Conservation (phyloP, 1,140 invertebrate genomes). For the Bombyx mandarina region DNA sequence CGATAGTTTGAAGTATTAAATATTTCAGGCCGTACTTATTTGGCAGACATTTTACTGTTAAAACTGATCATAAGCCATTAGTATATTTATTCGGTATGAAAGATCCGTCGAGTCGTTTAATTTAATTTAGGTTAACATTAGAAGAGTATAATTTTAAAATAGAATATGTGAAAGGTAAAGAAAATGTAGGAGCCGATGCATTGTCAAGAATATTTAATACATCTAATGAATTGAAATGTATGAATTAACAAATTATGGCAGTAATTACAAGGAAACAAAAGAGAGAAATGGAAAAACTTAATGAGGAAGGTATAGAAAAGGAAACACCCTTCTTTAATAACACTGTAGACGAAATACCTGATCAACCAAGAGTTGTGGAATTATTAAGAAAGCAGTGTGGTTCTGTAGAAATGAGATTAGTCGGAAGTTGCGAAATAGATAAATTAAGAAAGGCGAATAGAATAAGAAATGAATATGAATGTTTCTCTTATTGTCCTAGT, state of each 20-base stretch:
- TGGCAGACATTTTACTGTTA: slow-evolving; percentile 15
- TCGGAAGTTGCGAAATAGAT: slow-evolving; percentile 6
- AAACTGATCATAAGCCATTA: slow-evolving; percentile 16
- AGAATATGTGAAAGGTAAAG: slow-evolving; percentile 17
- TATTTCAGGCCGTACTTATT: slow-evolving; percentile 21
- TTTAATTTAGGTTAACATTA: slow-evolving; percentile 15
- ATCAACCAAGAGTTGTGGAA: slow-evolving; percentile 9
- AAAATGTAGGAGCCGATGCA: slow-evolving; percentile 18
- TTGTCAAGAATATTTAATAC: slow-evolving; percentile 14
- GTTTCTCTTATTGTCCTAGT: slow-evolving; percentile 5
- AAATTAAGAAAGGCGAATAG: slow-evolving; percentile 4
- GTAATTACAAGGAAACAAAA: slow-evolving; percentile 15
- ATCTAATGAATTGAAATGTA: slow-evolving; percentile 17
- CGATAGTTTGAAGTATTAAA: slow-evolving; percentile 21
- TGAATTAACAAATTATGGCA: neutral
- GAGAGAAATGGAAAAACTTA: slow-evolving; percentile 7
- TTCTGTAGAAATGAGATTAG: slow-evolving; percentile 10
- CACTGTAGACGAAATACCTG: slow-evolving; percentile 4
- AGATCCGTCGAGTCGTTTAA: slow-evolving; percentile 16
- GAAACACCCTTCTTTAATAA: slow-evolving; percentile 1
- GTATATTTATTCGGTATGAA: slow-evolving; percentile 16
- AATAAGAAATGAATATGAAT: slow-evolving; percentile 7
- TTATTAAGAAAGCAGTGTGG: slow-evolving; percentile 11
- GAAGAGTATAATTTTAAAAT: slow-evolving; percentile 18
- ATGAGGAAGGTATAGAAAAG: neutral